Evolutionary conservation across 1,140 invertebrate species (phyloP).

Genomic region (Musca vetustissima): DNA sequence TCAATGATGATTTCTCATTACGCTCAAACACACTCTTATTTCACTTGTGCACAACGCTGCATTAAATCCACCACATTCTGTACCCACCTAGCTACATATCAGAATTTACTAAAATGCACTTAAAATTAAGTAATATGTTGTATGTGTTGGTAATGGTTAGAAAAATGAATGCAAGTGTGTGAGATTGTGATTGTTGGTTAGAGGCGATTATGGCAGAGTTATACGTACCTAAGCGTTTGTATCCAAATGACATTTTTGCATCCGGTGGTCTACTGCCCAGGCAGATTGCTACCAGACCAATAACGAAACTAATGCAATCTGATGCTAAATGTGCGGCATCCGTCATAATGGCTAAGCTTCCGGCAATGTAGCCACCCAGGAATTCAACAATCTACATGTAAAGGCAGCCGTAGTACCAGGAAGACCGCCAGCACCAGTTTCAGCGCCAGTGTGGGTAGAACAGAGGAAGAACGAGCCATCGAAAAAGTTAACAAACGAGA

Average conservation of each 20-base stretch:
- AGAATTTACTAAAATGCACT: not conserved
- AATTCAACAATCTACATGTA: constrained; percentile 64
- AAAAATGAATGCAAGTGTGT: not conserved
- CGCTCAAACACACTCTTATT: too few relatives aligned
- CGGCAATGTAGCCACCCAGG: constrained; percentile 75
- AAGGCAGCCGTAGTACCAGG: constrained; percentile 2
- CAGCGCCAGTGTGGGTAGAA: too few relatives aligned
- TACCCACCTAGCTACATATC: not conserved
- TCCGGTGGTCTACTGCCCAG: constrained; percentile 67
- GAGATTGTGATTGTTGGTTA: not conserved
- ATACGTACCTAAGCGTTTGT: constrained; percentile 69
- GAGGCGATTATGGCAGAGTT: constrained; percentile 26
- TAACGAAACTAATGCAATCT: constrained; percentile 80
- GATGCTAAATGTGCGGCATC: constrained; percentile 83
- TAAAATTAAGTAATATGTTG: too few relatives aligned
- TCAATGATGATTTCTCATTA: too few relatives aligned
- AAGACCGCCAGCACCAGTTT: too few relatives aligned
- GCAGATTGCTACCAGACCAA: constrained; percentile 76
- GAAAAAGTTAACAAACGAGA: too few relatives aligned
- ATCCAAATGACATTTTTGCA: constrained; percentile 76
- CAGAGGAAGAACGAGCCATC: too few relatives aligned
- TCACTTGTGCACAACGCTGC: too few relatives aligned
- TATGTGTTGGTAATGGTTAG: too few relatives aligned
- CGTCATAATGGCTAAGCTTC: constrained; percentile 80
- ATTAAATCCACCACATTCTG: too few relatives aligned